Percentiles rank a stretch among this genome's conserved stretches.
phyloP scores from a whole-genome alignment of 2,113 vertebrate genomes.

The Coptodon rendalli region DNA sequence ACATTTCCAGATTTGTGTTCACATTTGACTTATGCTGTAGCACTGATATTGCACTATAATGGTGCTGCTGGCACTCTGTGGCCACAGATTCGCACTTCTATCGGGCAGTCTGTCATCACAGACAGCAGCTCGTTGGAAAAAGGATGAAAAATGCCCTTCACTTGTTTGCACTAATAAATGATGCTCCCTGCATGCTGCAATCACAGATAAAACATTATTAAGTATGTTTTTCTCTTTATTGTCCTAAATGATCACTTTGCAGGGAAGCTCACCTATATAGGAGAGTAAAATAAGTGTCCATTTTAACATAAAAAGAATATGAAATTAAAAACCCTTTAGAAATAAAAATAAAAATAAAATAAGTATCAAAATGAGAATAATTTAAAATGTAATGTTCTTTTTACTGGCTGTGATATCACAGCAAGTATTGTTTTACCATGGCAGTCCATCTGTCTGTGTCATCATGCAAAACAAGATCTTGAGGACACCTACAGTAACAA shows the following conservation, averaged over 20 bases:
- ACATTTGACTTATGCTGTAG: not conserved
- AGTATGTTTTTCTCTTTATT: not conserved
- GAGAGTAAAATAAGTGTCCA: not conserved
- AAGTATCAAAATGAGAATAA: not conserved
- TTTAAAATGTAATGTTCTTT: not conserved
- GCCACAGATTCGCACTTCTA: rapidly evolving
- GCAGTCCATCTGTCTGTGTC: not conserved
- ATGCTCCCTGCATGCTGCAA: not conserved
- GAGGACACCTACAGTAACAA: not conserved
- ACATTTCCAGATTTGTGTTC: not conserved
- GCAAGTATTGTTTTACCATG: not conserved
- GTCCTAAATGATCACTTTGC: not conserved
- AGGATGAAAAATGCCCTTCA: not conserved
- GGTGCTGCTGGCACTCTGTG: not conserved
- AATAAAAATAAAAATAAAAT: not conserved
- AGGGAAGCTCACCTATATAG: not conserved
- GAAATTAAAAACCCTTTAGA: not conserved
- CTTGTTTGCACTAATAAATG: not conserved
- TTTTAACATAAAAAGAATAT: not conserved
- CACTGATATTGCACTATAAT: not conserved
- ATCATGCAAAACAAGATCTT: not conserved
- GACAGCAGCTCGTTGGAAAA: not conserved
- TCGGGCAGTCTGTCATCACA: not conserved
- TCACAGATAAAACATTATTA: not conserved
- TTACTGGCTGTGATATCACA: not conserved